phyloP scores from a whole-genome alignment of 2,113 vertebrate species.

The Cariama cristata region DNA sequence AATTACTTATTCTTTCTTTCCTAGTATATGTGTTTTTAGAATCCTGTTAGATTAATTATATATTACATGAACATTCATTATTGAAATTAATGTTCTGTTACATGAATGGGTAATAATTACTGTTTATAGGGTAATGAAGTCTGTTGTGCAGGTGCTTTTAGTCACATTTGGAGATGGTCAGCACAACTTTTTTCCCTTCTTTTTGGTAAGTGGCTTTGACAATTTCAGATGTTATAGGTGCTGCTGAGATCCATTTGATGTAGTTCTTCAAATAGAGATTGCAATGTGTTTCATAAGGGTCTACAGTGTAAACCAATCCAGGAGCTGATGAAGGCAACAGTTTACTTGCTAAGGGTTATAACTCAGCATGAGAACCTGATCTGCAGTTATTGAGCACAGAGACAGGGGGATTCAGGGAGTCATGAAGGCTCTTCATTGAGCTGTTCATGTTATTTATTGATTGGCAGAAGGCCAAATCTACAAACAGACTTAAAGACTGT shows the following conservation, averaged over 20 bases:
- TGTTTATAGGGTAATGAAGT: slow-evolving; percentile 3
- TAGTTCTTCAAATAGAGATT: not conserved
- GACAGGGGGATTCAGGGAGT: not conserved
- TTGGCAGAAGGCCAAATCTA: not conserved
- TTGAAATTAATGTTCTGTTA: not conserved
- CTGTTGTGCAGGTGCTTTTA: not conserved
- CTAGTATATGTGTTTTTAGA: not conserved
- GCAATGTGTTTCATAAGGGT: not conserved
- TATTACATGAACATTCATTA: not conserved
- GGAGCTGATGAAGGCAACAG: not conserved
- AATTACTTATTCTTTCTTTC: not conserved
- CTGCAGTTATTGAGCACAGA: not conserved
- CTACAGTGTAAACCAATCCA: not conserved
- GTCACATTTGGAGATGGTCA: not conserved
- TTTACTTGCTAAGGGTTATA: not conserved
- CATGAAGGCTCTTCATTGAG: not conserved
- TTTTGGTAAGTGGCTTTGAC: not conserved
- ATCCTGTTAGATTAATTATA: slow-evolving; percentile 14
- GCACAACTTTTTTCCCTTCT: not conserved
- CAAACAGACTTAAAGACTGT: not conserved
- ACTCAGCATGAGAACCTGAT: not conserved
- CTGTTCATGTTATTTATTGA: not conserved
- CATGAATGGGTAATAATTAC: not conserved
- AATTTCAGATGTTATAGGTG: not conserved
- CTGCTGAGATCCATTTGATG: not conserved